Percentiles rank a stretch among this genome's conserved stretches.
Evolutionary conservation across 35 echinoderm and acorn worm genomes (phyloP).

Genomic region (Acanthaster planci): DNA sequence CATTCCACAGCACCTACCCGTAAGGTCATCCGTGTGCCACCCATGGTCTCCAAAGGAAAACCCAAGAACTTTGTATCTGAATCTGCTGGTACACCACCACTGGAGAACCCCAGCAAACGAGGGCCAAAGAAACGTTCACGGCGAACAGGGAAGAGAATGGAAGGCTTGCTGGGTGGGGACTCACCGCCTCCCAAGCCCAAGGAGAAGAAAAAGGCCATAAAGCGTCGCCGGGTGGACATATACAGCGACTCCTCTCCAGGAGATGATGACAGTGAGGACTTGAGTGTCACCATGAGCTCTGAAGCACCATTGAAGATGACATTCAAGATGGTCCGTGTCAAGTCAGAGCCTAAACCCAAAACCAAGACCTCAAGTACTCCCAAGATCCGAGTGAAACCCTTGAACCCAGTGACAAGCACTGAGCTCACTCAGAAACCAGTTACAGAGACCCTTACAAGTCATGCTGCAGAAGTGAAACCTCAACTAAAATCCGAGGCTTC

Average conservation of each 20-base stretch:
- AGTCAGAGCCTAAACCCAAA: constrained; percentile 63
- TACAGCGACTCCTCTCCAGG: constrained; percentile 80
- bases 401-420: constrained; percentile 38
- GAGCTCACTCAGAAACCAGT: constrained; percentile 29
- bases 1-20: neutral
- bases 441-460: neutral
- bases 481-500: constrained; percentile 20
- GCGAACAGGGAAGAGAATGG: constrained; percentile 35
- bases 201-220: constrained; percentile 48
- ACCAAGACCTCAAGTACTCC: constrained; percentile 48
- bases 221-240: constrained; percentile 30
- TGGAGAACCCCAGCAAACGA: constrained; percentile 36
- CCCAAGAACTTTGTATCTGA: constrained; percentile 75
- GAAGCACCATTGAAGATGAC: constrained; percentile 87
- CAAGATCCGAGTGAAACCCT: constrained; percentile 67
- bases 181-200: constrained; percentile 59
- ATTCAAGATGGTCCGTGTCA: constrained; percentile 50
- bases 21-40: constrained; percentile 13
- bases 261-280: constrained; percentile 38
- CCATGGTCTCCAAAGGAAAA: constrained; percentile 77
- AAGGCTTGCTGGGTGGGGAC: constrained; percentile 37
- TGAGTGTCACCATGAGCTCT: constrained; percentile 42
- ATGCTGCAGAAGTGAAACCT: constrained; percentile 33
- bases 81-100: constrained; percentile 48
- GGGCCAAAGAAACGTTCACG: constrained; percentile 51